These are phyloP conservation scores for Drosophila lacicola DNA, from an alignment of 2,888 invertebrate species.

Conservation along the genomic window DNA sequence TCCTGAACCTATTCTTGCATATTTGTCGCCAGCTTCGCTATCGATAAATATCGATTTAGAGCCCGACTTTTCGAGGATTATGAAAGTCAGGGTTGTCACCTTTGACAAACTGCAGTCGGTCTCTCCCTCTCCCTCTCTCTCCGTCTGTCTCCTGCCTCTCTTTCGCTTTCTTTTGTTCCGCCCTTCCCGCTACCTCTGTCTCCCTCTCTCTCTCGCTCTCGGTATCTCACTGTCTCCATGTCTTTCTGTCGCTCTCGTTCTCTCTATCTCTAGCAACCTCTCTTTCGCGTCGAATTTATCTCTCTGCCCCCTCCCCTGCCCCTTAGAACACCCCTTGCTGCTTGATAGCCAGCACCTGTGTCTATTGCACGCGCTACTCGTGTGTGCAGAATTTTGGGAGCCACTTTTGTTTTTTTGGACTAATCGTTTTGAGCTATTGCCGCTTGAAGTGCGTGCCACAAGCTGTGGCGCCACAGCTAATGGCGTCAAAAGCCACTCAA, in stretches of 20 bases:
- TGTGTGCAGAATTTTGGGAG: too few relatives aligned
- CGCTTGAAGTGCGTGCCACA: slow-evolving; percentile 19
- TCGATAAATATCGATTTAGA: slow-evolving; percentile 7
- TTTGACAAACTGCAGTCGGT: too few relatives aligned
- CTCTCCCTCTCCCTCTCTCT: too few relatives aligned
- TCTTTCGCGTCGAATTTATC: slow-evolving; percentile 19
- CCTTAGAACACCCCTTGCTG: background rate
- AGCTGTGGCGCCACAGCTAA: slow-evolving; percentile 30
- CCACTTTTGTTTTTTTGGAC: background rate
- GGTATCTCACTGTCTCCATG: background rate
- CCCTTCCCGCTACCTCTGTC: background rate
- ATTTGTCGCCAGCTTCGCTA: background rate
- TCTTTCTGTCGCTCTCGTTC: background rate
- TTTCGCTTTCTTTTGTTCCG: background rate
- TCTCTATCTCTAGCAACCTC: background rate
- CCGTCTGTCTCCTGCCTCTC: background rate
- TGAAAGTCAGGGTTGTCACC: too few relatives aligned
- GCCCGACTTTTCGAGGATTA: too few relatives aligned
- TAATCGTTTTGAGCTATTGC: slow-evolving; percentile 3
- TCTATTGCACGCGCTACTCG: background rate
- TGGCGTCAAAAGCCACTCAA: slow-evolving; percentile 43
- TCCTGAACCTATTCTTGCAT: too few relatives aligned
- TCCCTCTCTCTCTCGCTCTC: background rate
- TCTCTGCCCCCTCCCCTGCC: background rate
- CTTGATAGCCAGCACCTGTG: background rate